A percentile compares a stretch with the other conserved stretches of the same genome.
phyloP scores from a whole-genome alignment of 2,797 vertebrate genomes.

The Ceryle rudis region DNA sequence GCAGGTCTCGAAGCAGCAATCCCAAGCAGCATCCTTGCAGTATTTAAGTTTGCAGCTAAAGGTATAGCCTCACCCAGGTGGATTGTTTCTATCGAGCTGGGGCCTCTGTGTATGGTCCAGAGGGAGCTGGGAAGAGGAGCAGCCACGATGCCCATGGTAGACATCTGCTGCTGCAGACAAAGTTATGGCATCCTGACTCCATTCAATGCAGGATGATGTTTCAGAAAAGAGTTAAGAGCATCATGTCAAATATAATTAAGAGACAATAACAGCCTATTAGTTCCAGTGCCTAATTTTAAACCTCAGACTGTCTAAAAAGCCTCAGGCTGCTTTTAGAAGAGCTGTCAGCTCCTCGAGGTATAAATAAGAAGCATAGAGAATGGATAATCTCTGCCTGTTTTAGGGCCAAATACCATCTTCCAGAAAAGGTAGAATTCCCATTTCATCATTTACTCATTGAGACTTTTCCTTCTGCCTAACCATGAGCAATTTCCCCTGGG shows the following conservation, averaged over 20 bases:
- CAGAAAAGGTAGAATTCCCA: constrained; percentile 8
- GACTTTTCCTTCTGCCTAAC: constrained; percentile 1
- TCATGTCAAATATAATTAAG: constrained; percentile 70
- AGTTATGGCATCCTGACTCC: background rate
- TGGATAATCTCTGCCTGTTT: constrained; percentile 15
- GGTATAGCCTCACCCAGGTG: background rate
- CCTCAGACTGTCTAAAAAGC: constrained; percentile 38
- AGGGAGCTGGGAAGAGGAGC: background rate
- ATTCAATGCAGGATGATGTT: background rate
- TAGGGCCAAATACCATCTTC: background rate
- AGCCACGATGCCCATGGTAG: rapidly evolving
- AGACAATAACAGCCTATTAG: constrained; percentile 73
- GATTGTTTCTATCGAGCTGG: background rate
- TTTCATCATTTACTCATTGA: background rate
- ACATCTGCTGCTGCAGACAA: background rate
- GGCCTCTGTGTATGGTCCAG: background rate
- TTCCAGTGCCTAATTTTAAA: constrained; percentile 74
- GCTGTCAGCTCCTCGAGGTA: constrained; percentile 40
- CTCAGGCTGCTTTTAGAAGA: constrained; percentile 36
- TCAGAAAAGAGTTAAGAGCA: constrained; percentile 44
- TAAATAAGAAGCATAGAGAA: constrained; percentile 34
- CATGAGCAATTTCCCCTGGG: background rate
- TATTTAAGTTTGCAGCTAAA: background rate
- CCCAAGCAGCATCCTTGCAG: background rate
- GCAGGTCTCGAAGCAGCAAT: background rate